A percentile compares a stretch with the other conserved stretches of the same genome.
Evolutionary conservation across 1,140 invertebrate genomes (phyloP).

Genomic region (Hyles vespertilio): DNA sequence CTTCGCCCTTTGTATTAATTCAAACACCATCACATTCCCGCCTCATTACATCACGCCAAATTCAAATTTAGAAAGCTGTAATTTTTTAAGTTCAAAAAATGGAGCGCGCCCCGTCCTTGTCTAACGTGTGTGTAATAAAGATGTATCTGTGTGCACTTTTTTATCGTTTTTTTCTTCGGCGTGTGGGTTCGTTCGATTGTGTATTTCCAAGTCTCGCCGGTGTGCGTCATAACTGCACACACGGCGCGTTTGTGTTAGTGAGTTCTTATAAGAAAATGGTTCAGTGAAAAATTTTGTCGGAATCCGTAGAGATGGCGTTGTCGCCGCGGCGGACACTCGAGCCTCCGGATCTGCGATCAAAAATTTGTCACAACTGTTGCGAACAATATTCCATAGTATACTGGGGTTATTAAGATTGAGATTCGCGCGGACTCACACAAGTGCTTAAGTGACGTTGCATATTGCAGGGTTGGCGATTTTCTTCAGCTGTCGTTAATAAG

Average conservation of each 20-base stretch:
- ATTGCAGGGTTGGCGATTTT: no score
- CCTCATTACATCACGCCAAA: slow-evolving; percentile 16
- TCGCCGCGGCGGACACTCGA: slow-evolving; percentile 39
- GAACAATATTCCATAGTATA: slow-evolving; percentile 5
- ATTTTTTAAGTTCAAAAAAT: slow-evolving; percentile 9
- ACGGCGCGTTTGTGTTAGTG: slow-evolving; percentile 33
- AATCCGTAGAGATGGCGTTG: slow-evolving; percentile 70
- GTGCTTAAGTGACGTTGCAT: no score
- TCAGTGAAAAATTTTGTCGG: slow-evolving; percentile 68
- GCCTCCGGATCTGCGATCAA: slow-evolving; percentile 26
- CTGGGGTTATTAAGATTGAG: no score
- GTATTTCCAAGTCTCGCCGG: slow-evolving; percentile 25
- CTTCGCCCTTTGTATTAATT: slow-evolving; percentile 47
- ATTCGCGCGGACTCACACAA: no score
- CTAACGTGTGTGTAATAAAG: slow-evolving; percentile 2
- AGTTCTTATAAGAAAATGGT: slow-evolving; percentile 74
- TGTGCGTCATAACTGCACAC: slow-evolving; percentile 30
- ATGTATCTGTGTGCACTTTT: slow-evolving; percentile 61
- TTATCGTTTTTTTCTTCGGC: slow-evolving; percentile 72
- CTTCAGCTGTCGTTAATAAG: no score
- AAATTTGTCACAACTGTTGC: slow-evolving; percentile 40
- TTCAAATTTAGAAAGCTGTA: slow-evolving; percentile 16
- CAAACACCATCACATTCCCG: slow-evolving; percentile 40
- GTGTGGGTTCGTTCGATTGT: slow-evolving; percentile 73
- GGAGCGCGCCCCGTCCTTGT: background rate